phyloP scores from a whole-genome alignment of 2,888 invertebrate genomes.

The Hybos culiciformis region DNA sequence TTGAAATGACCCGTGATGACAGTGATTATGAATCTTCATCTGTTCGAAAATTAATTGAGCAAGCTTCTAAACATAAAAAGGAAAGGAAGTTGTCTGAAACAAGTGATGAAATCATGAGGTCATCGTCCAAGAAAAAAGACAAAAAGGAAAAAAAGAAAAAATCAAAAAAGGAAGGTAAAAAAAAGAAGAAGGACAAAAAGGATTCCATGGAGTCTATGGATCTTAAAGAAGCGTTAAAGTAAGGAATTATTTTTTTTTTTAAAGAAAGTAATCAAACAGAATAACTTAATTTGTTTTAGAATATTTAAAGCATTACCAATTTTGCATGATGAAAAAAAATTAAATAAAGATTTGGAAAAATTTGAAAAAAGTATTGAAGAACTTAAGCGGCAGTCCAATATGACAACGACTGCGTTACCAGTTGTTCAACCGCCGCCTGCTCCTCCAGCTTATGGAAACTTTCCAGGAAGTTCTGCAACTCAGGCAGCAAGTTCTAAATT shows the following conservation, averaged over 20 bases:
- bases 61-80: conserved; percentile 56
- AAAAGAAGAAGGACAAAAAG: conserved; percentile 55
- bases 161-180: conserved; percentile 39
- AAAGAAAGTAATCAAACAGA: conserved; percentile 2
- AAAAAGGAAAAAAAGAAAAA: conserved; percentile 36
- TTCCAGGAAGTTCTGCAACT: conserved; percentile 10
- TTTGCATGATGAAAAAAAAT: conserved; percentile 37
- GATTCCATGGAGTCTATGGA: conserved; percentile 49
- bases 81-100: conserved; percentile 43
- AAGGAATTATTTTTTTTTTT: conserved; percentile 15
- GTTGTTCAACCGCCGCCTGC: background rate
- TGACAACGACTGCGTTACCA: background rate
- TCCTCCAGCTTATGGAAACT: conserved; percentile 4
- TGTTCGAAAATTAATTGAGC: conserved; percentile 77
- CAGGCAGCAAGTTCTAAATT: conserved; percentile 12
- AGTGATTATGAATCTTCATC: conserved; percentile 77
- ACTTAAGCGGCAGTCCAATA: conserved; percentile 15
- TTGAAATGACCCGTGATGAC: conserved; percentile 68
- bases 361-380: conserved; percentile 30
- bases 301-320: conserved; percentile 56
- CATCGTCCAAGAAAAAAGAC: conserved; percentile 38
- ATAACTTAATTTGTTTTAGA: conserved; percentile 27
- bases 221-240: conserved; percentile 54
- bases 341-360: conserved; percentile 22
- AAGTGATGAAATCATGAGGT: background rate